A percentile compares a stretch with the other conserved stretches of the same genome.
These are phyloP conservation scores for Pelagia noctiluca DNA, from an alignment of 30 jellyfish, hydroid and myxozoan species.

Conservation along the genomic window DNA sequence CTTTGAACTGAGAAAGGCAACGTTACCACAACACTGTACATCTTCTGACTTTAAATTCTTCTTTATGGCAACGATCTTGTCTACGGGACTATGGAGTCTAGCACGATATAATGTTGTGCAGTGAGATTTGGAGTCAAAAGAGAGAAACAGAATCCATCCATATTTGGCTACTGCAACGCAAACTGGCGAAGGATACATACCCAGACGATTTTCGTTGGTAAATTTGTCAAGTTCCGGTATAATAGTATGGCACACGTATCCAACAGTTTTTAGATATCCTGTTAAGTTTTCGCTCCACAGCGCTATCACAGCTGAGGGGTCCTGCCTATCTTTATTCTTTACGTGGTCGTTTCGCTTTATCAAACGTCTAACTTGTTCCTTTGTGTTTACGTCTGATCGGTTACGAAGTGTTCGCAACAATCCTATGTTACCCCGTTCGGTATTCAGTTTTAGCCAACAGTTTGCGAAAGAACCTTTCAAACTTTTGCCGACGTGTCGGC, in stretches of 20 bases:
- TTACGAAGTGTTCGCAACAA: constrained; percentile 44
- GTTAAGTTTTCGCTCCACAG: background rate
- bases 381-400: constrained; percentile 23
- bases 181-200: constrained; percentile 34
- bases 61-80: background rate
- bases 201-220: constrained; percentile 21
- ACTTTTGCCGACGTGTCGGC: constrained; percentile 23
- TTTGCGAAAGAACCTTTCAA: constrained; percentile 18
- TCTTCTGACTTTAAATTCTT: background rate
- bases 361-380: background rate
- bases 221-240: constrained; percentile 34
- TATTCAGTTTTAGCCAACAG: constrained; percentile 29
- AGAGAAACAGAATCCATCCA: constrained; percentile 37
- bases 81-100: constrained; percentile 43
- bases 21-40: too few species aligned
- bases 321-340: constrained; percentile 56
- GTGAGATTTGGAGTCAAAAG: background rate
- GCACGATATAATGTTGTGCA: constrained; percentile 3
- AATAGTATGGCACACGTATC: constrained; percentile 30
- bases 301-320: constrained; percentile 57
- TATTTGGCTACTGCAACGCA: constrained; percentile 20
- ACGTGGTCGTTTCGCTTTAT: constrained; percentile 52
- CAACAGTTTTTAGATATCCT: background rate
- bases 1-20: too few species aligned
- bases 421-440: constrained; percentile 45